phyloP scores from a whole-genome alignment of 1,140 invertebrate genomes.

The Thaumetopoea pityocampa region DNA sequence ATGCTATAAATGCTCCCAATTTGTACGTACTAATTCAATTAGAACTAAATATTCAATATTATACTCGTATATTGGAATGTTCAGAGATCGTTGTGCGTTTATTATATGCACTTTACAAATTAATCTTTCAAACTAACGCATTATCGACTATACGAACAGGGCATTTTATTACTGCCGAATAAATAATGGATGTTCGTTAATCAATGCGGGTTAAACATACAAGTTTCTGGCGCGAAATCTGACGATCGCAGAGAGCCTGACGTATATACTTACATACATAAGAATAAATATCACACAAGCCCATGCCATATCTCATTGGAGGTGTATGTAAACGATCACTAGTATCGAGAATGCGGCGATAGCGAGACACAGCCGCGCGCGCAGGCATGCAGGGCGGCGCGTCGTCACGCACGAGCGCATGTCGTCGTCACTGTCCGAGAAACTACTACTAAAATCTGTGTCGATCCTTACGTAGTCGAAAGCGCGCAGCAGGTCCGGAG shows the following conservation, averaged over 20 bases:
- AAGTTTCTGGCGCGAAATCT: slow-evolving; percentile 26
- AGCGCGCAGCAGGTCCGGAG: slow-evolving; percentile 63
- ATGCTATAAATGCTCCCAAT: slow-evolving; percentile 38
- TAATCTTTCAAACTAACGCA: slow-evolving; percentile 15
- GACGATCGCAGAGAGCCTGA: slow-evolving; percentile 55
- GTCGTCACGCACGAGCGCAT: slow-evolving; percentile 30
- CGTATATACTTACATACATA: slow-evolving; percentile 56
- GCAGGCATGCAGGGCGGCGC: slow-evolving; percentile 45
- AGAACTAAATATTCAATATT: slow-evolving; percentile 17
- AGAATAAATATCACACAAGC: slow-evolving; percentile 55
- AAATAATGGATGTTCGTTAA: slow-evolving; percentile 13
- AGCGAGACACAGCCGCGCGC: slow-evolving; percentile 60
- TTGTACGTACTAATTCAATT: slow-evolving; percentile 36
- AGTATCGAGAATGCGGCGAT: slow-evolving; percentile 69
- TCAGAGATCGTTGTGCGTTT: slow-evolving; percentile 16
- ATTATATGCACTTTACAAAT: too few species aligned
- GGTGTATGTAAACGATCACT: slow-evolving; percentile 69
- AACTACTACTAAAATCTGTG: slow-evolving; percentile 57
- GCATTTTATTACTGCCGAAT: too few species aligned
- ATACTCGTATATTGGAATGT: slow-evolving; percentile 19
- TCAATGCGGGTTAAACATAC: slow-evolving; percentile 10
- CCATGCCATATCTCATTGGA: slow-evolving; percentile 63
- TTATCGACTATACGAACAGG: slow-evolving; percentile 12
- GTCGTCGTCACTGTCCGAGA: slow-evolving; percentile 34
- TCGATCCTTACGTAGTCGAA: slow-evolving; percentile 74